Base-by-base conservation (phyloP, 2,888 invertebrate species). In the Megamerina dolium region DNA sequence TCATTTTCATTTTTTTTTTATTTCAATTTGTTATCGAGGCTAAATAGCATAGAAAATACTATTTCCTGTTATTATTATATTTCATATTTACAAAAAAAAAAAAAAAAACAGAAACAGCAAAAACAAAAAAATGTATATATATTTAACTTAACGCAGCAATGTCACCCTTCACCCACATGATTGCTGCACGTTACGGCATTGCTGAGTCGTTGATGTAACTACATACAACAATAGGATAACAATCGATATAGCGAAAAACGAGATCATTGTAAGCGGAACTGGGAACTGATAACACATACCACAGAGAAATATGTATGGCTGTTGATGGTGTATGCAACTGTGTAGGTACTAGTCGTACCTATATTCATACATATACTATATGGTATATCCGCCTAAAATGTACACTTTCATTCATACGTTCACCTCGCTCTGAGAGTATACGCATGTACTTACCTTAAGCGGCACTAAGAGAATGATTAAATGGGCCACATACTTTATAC, bases 141-240 rank as follows among this genome's bases (percentile, higher is more conserved):
- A n/a, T n/a, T n/a, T n/a, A n/a, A n/a, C n/a, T n/a, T n/a, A n/a
- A 13, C 13, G 27, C 27, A 27, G 13, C 27, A 27, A 27, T 27
- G 59, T 54, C 65, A 64, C 64, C 63, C 63, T 64, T 63, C 64
- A 63, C 63, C 63, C 63, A 64, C 63, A 64, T 64, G 60, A 43
- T 45, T 36, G 49, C 51, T 31, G 30, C 41, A 45, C 42, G 33
- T 34, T 26, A 40, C 37, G 18, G 19, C 19, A 16, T 19, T 18
- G 18, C 33, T 33, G 18, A 23, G 23, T 23, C 23, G 23, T 10
- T 23, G 23, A 8, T 23, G 23, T 29, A 30, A 31, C 36, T 40
- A 40, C 29, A 38, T 34, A 29, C 32, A 10, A 10, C 35, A 27
- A n/a, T 64, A 63, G 63, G 66, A 64, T 63, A 62, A 59, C 52